A percentile compares a stretch with the other conserved stretches of the same genome.
These are phyloP conservation scores for Troides oblongomaculatus DNA, from an alignment of 2,888 invertebrate genomes.

Conservation along the genomic window DNA sequence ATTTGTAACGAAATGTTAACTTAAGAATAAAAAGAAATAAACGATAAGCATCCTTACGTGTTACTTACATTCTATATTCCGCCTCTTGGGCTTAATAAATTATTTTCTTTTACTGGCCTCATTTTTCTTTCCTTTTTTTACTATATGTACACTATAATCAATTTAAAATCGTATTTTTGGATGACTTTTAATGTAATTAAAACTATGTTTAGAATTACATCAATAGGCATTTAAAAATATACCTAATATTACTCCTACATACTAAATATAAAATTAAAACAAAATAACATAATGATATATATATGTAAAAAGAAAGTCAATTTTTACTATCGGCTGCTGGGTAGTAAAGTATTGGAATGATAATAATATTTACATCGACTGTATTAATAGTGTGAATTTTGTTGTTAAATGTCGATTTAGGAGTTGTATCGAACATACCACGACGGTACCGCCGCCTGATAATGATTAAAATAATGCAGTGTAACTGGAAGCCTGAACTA, in stretches of 20 bases:
- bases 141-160: slow-evolving; percentile 9
- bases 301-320: not conserved
- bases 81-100: not conserved
- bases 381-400: not conserved
- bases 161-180: slow-evolving; percentile 14
- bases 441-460: not conserved
- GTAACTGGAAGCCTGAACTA: not conserved
- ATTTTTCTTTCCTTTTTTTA: not conserved
- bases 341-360: not conserved
- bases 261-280: not conserved
- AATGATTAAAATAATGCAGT: not conserved
- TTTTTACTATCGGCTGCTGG: not conserved
- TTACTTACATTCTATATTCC: not conserved
- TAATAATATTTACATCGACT: not conserved
- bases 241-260: not conserved
- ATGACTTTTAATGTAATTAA: slow-evolving; percentile 7
- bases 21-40: not conserved
- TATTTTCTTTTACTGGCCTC: not conserved
- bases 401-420: not conserved
- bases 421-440: not conserved
- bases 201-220: slow-evolving; percentile 3
- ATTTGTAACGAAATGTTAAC: not conserved
- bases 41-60: not conserved
- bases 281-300: too few species aligned
- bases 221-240: slow-evolving; percentile 1